phyloP scores from a whole-genome alignment of 2,797 vertebrate genomes.

The Pampus argenteus region DNA sequence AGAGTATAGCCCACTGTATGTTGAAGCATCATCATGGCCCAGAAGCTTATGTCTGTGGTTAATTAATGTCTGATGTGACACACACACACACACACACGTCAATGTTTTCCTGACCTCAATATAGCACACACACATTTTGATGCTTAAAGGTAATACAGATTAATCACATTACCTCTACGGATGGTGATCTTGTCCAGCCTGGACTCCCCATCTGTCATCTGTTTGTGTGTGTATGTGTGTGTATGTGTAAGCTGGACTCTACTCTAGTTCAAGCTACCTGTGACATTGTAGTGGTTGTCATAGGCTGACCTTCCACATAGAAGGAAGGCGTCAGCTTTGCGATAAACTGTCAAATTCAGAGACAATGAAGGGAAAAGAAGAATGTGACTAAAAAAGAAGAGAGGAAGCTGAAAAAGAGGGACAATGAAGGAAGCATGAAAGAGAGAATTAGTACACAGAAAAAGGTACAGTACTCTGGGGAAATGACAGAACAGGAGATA shows the following conservation, averaged over 20 bases:
- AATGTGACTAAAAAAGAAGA: slow-evolving; percentile 21
- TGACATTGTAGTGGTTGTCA: too few relatives aligned
- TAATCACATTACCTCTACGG: slow-evolving; percentile 63
- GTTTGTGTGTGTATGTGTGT: slow-evolving; percentile 25
- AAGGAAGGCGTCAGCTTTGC: slow-evolving; percentile 24
- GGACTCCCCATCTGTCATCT: slow-evolving; percentile 58
- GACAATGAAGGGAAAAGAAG: slow-evolving; percentile 31
- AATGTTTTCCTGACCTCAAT: slow-evolving; percentile 34
- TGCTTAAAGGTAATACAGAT: slow-evolving; percentile 57
- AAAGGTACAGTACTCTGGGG: not conserved
- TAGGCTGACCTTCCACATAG: slow-evolving; percentile 29
- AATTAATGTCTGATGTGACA: slow-evolving; percentile 22
- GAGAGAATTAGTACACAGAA: not conserved
- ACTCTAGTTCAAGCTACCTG: too few relatives aligned
- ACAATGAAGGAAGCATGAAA: slow-evolving; percentile 12
- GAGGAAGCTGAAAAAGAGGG: not conserved
- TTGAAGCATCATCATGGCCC: slow-evolving; percentile 15
- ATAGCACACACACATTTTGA: slow-evolving; percentile 33
- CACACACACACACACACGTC: slow-evolving; percentile 5
- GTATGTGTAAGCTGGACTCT: too few relatives aligned
- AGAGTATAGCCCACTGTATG: not conserved
- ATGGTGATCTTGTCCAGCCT: slow-evolving; percentile 15
- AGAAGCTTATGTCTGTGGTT: slow-evolving; percentile 21
- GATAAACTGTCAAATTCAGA: slow-evolving; percentile 37
- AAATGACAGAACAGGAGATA: slow-evolving; percentile 14